Conservation (phyloP, 2,113 vertebrate species). For the Daboia siamensis region DNA sequence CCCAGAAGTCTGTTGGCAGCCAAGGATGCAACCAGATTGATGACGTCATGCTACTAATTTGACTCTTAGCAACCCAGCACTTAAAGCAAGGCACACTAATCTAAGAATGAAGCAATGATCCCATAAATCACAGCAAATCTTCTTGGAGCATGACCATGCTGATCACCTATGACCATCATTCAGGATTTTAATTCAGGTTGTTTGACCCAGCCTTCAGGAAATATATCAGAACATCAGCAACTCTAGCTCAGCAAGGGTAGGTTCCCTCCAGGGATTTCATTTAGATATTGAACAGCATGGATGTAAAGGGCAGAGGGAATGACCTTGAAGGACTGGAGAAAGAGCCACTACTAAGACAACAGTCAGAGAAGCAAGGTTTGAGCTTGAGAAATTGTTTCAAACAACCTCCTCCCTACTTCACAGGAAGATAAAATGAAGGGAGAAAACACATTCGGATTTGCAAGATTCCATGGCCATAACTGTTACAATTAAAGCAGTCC, state of each 20-base stretch:
- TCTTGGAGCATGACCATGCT: background rate
- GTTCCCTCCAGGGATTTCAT: background rate
- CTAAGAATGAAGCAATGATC: background rate
- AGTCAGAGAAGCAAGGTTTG: background rate
- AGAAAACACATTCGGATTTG: background rate
- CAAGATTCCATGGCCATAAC: no score
- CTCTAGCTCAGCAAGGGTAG: background rate
- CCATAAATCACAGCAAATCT: background rate
- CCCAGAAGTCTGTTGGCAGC: background rate
- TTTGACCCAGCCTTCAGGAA: background rate
- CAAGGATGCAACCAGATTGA: background rate
- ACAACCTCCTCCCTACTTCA: background rate
- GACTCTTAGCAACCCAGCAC: background rate
- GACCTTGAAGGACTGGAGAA: background rate
- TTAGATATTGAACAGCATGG: background rate
- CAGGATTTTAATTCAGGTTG: background rate
- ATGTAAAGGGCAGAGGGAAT: background rate
- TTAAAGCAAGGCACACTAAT: background rate
- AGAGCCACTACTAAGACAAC: background rate
- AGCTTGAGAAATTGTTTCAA: background rate
- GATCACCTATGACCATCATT: background rate
- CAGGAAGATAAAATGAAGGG: background rate
- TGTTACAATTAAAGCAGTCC: no score
- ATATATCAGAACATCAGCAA: background rate
- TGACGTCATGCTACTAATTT: background rate